A percentile compares a stretch with the other conserved stretches of the same genome.
These are phyloP conservation scores for Gymnodraco acuticeps DNA, from an alignment of 2,797 vertebrate genomes.

Conservation along the genomic window DNA sequence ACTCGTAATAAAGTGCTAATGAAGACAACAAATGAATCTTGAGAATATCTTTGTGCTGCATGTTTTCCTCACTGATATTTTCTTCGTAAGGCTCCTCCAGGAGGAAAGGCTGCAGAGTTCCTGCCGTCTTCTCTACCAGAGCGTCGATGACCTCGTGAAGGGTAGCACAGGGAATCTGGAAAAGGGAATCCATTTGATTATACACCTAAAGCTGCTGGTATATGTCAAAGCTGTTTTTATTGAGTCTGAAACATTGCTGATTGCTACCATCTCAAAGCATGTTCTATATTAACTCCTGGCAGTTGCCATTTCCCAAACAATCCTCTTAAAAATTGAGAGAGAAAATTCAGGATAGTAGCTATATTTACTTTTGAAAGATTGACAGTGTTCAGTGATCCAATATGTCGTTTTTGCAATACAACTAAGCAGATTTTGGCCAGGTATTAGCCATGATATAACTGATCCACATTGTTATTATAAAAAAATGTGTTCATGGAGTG, in stretches of 20 bases:
- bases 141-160: constrained; percentile 89
- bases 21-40: neutral
- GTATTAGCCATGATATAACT: neutral
- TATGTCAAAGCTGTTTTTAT: neutral
- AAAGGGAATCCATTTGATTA: neutral
- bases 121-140: constrained; percentile 86
- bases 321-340: neutral
- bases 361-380: neutral
- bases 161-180: constrained; percentile 85
- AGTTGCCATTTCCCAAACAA: no score
- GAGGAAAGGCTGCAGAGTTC: constrained; percentile 86
- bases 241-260: neutral
- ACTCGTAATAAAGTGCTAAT: rapidly evolving
- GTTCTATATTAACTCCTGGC: neutral
- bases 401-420: neutral
- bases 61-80: constrained; percentile 85
- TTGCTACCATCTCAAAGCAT: neutral
- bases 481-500: neutral
- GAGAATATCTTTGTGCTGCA: neutral
- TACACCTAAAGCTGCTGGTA: neutral
- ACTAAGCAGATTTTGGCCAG: neutral
- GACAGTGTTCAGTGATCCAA: neutral
- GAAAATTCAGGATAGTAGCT: neutral
- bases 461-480: neutral
- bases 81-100: constrained; percentile 89